Percentiles rank a stretch among this genome's conserved stretches.
These are phyloP conservation scores for Amblyornis subalaris DNA, from an alignment of 2,113 vertebrate species.

Conservation along the genomic window DNA sequence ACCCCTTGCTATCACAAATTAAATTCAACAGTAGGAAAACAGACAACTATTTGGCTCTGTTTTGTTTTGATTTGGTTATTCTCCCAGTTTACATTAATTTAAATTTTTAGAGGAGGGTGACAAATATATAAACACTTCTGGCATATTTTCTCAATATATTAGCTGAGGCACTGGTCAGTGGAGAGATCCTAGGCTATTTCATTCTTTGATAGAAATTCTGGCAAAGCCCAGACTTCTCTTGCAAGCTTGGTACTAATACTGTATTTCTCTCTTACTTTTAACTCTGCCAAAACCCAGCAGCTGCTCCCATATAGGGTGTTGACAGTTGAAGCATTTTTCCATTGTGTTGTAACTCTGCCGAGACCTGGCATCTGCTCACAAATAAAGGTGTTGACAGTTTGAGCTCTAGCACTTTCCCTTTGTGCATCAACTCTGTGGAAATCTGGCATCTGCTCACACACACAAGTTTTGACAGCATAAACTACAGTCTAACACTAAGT, in stretches of 20 bases:
- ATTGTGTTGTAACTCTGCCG: conserved; percentile 56
- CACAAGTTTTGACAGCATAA: conserved; percentile 48
- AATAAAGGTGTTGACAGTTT: conserved; percentile 60
- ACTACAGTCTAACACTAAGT: conserved; percentile 29
- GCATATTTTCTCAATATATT: not conserved
- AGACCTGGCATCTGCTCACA: conserved; percentile 59
- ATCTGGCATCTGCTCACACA: conserved; percentile 40
- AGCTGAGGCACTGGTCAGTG: not conserved
- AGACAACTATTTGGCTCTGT: not conserved
- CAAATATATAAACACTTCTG: not conserved
- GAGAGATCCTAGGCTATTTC: not conserved
- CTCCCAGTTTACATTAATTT: not conserved
- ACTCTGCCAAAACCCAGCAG: conserved; percentile 47
- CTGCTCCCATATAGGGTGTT: conserved; percentile 53
- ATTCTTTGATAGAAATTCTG: not conserved
- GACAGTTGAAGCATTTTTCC: conserved; percentile 55
- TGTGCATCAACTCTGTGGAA: conserved; percentile 48
- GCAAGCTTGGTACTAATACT: not conserved
- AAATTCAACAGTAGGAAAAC: not conserved
- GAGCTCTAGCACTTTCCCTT: conserved; percentile 50
- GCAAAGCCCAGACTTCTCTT: not conserved
- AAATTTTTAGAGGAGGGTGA: not conserved
- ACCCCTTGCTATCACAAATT: not conserved
- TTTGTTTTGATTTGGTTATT: not conserved
- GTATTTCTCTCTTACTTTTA: not conserved